These are phyloP conservation scores for Heliocidaris tuberculata DNA, from an alignment of 35 echinoderm and acorn worm species.

Conservation along the genomic window DNA sequence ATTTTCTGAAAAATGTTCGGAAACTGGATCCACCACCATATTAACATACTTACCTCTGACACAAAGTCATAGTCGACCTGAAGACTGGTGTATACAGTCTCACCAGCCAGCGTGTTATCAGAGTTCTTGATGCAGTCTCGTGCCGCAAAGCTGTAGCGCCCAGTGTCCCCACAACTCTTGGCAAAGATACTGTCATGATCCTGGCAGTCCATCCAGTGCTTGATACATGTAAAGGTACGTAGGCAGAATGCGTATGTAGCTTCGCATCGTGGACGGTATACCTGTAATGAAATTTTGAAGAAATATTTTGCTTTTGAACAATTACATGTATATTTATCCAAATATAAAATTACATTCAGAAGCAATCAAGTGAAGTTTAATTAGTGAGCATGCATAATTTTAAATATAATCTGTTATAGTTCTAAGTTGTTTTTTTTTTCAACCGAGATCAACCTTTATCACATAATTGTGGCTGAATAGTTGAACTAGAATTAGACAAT, in stretches of 20 bases:
- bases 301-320: no score
- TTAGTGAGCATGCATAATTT: no score
- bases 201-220: constrained; percentile 60
- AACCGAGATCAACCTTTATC: no score
- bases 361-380: no score
- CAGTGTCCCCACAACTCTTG: constrained; percentile 60
- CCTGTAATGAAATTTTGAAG: constrained; percentile 31
- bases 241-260: constrained; percentile 58
- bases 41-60: constrained; percentile 49
- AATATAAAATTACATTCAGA: no score
- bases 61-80: constrained; percentile 77
- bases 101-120: constrained; percentile 57
- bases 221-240: constrained; percentile 64
- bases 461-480: no score
- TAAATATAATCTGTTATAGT: no score
- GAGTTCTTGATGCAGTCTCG: constrained; percentile 70
- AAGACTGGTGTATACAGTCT: constrained; percentile 55
- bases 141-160: constrained; percentile 70
- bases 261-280: constrained; percentile 75
- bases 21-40: no score
- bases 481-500: no score
- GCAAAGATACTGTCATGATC: constrained; percentile 66
- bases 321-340: no score
- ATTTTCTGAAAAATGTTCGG: no score
- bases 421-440: no score